Percentiles rank a stretch among this genome's conserved stretches.
Conservation (phyloP, 2,888 invertebrate species). For the Horisme vitalbata region DNA sequence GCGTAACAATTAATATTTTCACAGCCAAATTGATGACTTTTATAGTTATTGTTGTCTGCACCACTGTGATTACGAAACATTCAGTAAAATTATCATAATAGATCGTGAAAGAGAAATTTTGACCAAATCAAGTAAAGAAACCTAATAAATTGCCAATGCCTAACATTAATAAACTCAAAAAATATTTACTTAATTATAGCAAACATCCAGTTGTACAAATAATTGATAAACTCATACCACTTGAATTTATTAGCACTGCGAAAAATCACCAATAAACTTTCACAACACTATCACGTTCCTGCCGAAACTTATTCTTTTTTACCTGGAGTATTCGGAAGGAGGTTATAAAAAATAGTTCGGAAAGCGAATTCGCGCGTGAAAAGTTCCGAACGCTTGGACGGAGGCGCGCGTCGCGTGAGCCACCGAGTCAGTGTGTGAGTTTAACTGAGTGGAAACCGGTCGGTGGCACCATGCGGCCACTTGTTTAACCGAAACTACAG, state of each 20-base stretch:
- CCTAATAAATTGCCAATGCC: conserved; percentile 1
- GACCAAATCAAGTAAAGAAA: too few relatives aligned
- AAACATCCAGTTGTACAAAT: too few relatives aligned
- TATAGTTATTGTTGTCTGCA: neutral
- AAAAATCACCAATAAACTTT: conserved; percentile 33
- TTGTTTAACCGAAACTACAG: conserved; percentile 30
- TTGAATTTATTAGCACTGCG: conserved; percentile 31
- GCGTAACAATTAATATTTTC: conserved; percentile 8
- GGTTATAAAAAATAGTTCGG: conserved; percentile 26
- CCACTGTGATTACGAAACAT: conserved; percentile 17
- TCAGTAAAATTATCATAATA: conserved; percentile 22
- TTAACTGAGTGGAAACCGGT: conserved; percentile 56
- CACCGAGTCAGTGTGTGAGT: conserved; percentile 63
- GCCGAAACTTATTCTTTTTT: conserved; percentile 32
- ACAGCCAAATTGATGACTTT: conserved; percentile 4
- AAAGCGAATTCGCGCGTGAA: conserved; percentile 25
- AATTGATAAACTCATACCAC: conserved; percentile 49
- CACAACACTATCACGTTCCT: conserved; percentile 47
- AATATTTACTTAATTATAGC: too few relatives aligned
- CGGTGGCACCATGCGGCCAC: conserved; percentile 44
- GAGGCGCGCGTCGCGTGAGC: conserved; percentile 75
- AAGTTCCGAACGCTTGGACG: conserved; percentile 55
- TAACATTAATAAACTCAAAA: conserved; percentile 20
- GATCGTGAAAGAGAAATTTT: conserved; percentile 19
- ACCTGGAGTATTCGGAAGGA: conserved; percentile 21